Evolutionary conservation across 2,888 invertebrate species (phyloP).

Genomic region (Auanema sp.): DNA sequence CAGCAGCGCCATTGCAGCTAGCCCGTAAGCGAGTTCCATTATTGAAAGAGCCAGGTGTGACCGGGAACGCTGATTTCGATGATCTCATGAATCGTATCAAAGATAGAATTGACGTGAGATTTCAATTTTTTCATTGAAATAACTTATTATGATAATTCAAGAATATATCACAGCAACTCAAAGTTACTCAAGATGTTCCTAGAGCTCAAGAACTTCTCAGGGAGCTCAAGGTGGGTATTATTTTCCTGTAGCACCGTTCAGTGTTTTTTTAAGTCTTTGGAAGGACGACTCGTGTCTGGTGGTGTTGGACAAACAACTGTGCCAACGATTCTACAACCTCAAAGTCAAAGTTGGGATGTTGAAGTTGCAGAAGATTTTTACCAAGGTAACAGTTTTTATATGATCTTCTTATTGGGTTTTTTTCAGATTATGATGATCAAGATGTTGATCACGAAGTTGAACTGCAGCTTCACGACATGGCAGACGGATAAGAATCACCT

Average conservation of each 20-base stretch:
- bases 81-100: constrained; percentile 18
- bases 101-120: constrained; percentile 15
- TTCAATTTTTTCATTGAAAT: neutral
- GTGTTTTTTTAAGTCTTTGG: constrained; percentile 4
- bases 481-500: too few relatives aligned
- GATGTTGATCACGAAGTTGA: too few relatives aligned
- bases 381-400: neutral
- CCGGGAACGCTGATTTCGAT: constrained; percentile 20
- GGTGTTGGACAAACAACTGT: constrained; percentile 14
- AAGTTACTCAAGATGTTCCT: constrained; percentile 16
- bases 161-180: constrained; percentile 20
- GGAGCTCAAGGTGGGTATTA: constrained; percentile 12
- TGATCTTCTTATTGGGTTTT: too few relatives aligned
- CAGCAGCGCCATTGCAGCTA: neutral
- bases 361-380: constrained; percentile 1
- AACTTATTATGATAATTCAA: neutral
- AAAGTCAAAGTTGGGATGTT: too few relatives aligned
- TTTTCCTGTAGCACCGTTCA: too few relatives aligned
- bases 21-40: constrained; percentile 19
- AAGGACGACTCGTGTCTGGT: constrained; percentile 3
- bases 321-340: constrained; percentile 1
- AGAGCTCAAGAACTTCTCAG: constrained; percentile 14
- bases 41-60: constrained; percentile 19
- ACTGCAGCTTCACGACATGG: too few relatives aligned
- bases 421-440: too few relatives aligned